Evolutionary conservation across 2,888 invertebrate species (phyloP), one percentile per base, ranked within the genome.

Genomic region (Ferdinandea cuprea): DNA sequence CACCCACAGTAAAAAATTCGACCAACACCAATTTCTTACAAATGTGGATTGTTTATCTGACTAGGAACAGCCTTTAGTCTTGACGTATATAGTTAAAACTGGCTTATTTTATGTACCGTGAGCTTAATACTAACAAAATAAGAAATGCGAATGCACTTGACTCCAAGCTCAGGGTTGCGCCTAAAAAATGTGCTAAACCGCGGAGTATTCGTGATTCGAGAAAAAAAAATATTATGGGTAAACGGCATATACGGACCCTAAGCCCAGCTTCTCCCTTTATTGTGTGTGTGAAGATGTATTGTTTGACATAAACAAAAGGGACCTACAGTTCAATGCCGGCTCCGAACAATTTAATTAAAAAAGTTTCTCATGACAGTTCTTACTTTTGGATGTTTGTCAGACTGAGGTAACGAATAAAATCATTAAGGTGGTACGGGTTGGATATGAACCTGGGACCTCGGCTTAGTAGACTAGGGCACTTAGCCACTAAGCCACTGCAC

Each of bases 21-120:
- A 21, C 66, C 44, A 54, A 6, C 30, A 32, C 17, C n/a, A 68
- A 54, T 13, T 19, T 44, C 17, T 15, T 11, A 54, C 54, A 58
- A 44, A 28, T 30, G 46, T 21, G n/a, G n/a, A n/a, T n/a, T n/a
- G n/a, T n/a, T n/a, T 48, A 42, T 8, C 30, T 17, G 17, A 42
- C 9, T n/a, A 25, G 21, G 32, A 44, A 19, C 66, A 42, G 19
- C 68, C 68, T 68, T 68, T 54, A 68, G 15, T 54, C n/a, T 30
- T 15, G n/a, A 4, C 35, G 35, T 15, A n/a, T 37, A 13, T 8
- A 56, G 17, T 30, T 37, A 7, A n/a, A 35, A 54, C 13, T 54
- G 37, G 21, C 35, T 37, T 21, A 3, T n/a, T 32, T 54, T 19
- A 15, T 19, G n/a, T 32, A 46, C 21, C 5, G 46, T 32, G 13